Percentiles rank a stretch among this genome's conserved stretches.
phyloP scores from a whole-genome alignment of 92 coral and sea anemone genomes.

The Meandrina meandrites region DNA sequence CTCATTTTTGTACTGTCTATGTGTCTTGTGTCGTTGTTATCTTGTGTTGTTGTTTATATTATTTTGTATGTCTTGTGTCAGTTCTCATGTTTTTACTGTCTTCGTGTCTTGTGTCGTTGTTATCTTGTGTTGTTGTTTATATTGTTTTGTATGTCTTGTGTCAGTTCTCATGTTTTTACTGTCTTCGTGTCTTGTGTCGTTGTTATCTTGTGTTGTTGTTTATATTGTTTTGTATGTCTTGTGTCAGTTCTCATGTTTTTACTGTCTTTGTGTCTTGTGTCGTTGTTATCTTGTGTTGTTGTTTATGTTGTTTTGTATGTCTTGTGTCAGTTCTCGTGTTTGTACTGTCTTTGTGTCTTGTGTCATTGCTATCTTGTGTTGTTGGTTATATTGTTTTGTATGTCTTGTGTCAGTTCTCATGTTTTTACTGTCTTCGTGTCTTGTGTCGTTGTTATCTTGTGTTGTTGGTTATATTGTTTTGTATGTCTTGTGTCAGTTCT shows the following conservation, averaged over 20 bases:
- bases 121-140: background rate
- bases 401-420: background rate
- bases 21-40: background rate
- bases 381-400: background rate
- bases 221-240: background rate
- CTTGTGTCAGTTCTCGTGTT: background rate
- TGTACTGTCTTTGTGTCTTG: background rate
- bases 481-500: background rate
- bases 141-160: background rate
- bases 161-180: background rate
- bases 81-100: background rate
- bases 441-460: background rate
- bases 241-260: background rate
- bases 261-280: background rate
- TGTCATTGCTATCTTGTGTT: background rate
- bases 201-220: background rate
- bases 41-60: background rate
- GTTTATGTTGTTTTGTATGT: background rate
- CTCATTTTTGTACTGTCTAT: background rate
- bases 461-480: background rate
- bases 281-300: background rate
- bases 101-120: background rate
- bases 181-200: background rate
- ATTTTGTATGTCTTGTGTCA: background rate
- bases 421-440: background rate